These are phyloP conservation scores for Archocentrus centrarchus DNA, from an alignment of 2,113 vertebrate genomes.

Conservation along the genomic window DNA sequence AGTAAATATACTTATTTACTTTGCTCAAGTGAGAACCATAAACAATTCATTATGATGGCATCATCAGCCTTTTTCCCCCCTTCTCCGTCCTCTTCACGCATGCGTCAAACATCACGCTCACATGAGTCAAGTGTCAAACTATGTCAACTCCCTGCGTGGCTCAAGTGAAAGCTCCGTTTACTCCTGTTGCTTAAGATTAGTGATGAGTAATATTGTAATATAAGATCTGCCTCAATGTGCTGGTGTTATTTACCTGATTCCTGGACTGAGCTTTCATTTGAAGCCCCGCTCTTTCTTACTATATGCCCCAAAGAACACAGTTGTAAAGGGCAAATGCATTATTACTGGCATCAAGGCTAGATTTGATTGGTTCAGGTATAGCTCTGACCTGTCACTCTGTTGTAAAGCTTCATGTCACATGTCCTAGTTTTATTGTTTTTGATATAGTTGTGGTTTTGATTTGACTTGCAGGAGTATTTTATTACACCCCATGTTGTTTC, in stretches of 20 bases:
- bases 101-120: constrained; percentile 43
- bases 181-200: constrained; percentile 57
- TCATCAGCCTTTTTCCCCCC: constrained; percentile 13
- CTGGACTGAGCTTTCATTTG: constrained; percentile 26
- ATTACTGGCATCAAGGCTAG: constrained; percentile 25
- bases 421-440: constrained; percentile 3
- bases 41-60: constrained; percentile 56
- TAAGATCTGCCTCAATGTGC: constrained; percentile 22
- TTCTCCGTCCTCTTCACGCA: background rate
- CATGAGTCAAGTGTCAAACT: constrained; percentile 69
- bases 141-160: constrained; percentile 50
- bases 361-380: constrained; percentile 42
- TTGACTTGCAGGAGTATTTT: constrained; percentile 9
- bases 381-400: background rate
- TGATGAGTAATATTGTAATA: constrained; percentile 56
- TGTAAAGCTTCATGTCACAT: constrained; percentile 21
- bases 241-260: constrained; percentile 16
- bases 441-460: constrained; percentile 10
- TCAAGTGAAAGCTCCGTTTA: constrained; percentile 52
- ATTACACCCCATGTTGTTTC: background rate
- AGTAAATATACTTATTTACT: background rate
- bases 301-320: background rate
- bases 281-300: constrained; percentile 1
- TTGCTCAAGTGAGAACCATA: constrained; percentile 31
- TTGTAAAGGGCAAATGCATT: constrained; percentile 38